Base-by-base conservation (phyloP, 2,113 vertebrate genomes). In the Corydoras sp. region DNA sequence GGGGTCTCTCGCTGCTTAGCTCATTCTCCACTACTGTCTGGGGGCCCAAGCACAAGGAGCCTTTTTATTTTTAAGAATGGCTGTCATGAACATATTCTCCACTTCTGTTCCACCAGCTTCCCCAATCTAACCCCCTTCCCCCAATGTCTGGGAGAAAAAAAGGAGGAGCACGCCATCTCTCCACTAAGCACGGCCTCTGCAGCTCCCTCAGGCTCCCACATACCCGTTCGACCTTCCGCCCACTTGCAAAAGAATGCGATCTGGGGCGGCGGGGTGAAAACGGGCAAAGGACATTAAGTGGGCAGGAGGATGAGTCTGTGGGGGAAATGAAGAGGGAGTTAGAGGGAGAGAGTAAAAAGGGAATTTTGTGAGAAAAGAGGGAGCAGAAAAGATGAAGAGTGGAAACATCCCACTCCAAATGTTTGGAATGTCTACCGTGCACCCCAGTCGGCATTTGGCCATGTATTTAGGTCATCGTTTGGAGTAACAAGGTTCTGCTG, bases 1-100 rank as follows among this genome's bases (percentile, higher is more conserved):
- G 89, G 87, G 85, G 89, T 85, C 87, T 81, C 84, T 84, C 83
- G 86, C 65, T 83, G 83, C 87, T 84, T 32, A 75, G 54, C 12
- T 72, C 65, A 48, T 31, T 43, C 51, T 58, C 18, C 14, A 5
- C n/a, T 55, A 9, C 43, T 9, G 8, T 14, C 7, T 9, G 13
- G 50, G 31, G 55, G 48, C 51, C 35, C 43, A 30, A 60, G 51
- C 51, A 72, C 10, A 1, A 51, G 68, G 69, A 0, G 11, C 24
- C 9, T 9, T 48, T 14, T 60, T 63, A 35, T 60, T 14, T 55
- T 67, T 43, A 55, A 72, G 50, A 77, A 67, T 58, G 63, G 71
- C 54, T 53, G 60, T 61, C 64, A 54, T 13, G 5, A 53, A 62
- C 48, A 72, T 62, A 70, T 63, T 62, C 60, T 62, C 43, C 65